Evolutionary conservation across 1,140 invertebrate genomes (phyloP).

Genomic region (Lycorma delicatula): DNA sequence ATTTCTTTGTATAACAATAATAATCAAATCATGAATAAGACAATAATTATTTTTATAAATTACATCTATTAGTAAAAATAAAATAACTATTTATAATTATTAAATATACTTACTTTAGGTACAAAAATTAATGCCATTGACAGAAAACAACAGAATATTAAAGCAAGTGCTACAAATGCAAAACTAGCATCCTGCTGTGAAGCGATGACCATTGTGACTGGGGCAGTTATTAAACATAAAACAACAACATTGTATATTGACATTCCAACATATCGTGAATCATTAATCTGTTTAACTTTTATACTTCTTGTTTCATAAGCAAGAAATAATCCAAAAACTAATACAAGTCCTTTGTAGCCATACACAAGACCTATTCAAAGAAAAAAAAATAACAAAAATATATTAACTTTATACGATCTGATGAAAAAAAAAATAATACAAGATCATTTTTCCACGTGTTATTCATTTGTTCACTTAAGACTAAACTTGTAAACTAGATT

Average conservation of each 20-base stretch:
- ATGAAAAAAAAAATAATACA: neutral
- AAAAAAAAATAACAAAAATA: neutral
- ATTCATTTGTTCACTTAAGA: no score
- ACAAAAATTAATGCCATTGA: slow-evolving; percentile 96
- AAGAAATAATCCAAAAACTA: slow-evolving; percentile 94
- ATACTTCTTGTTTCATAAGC: slow-evolving; percentile 96
- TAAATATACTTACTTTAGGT: slow-evolving; percentile 73
- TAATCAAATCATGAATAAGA: no score
- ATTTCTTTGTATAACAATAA: no score
- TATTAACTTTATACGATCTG: neutral
- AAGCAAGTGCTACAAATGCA: slow-evolving; percentile 89
- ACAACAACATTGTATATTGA: slow-evolving; percentile 99
- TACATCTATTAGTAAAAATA: no score
- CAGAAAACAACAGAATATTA: slow-evolving; percentile 90
- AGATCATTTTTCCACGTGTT: no score
- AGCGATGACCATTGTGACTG: slow-evolving; percentile 92
- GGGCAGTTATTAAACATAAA: slow-evolving; percentile 92
- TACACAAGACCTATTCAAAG: slow-evolving; percentile 87
- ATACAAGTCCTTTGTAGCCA: slow-evolving; percentile 91
- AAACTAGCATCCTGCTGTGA: slow-evolving; percentile 96
- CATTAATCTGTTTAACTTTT: slow-evolving; percentile 89
- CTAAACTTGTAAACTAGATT: no score
- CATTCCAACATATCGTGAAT: slow-evolving; percentile 97
- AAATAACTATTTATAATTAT: no score
- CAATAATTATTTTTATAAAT: no score